These are phyloP conservation scores for Sylvilagus bachmani DNA, from an alignment of 2,113 vertebrate genomes.

Conservation along the genomic window DNA sequence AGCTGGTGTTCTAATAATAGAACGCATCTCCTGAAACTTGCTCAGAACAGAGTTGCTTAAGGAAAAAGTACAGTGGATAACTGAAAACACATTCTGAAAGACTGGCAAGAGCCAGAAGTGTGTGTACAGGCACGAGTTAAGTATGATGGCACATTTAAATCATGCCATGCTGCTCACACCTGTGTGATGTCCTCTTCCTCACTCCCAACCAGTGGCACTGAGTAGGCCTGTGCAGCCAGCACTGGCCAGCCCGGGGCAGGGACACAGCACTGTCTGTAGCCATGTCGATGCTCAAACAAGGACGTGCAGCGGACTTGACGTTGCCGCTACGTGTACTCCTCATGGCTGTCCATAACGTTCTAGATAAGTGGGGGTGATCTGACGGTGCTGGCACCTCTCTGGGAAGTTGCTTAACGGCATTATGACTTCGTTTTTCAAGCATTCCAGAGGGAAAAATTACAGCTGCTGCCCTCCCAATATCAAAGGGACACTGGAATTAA, in stretches of 20 bases:
- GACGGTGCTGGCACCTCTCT: neutral
- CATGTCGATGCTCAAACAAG: neutral
- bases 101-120: neutral
- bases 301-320: neutral
- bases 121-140: neutral
- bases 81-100: neutral
- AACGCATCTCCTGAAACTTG: neutral
- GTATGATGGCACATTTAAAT: neutral
- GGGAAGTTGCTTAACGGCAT: neutral
- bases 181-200: neutral
- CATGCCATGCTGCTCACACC: neutral
- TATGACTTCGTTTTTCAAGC: neutral
- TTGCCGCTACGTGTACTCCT: rapidly evolving
- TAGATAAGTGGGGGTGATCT: neutral
- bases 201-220: neutral
- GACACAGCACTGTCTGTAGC: neutral
- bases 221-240: neutral
- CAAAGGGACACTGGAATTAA: neutral
- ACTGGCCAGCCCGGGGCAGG: neutral
- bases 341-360: neutral
- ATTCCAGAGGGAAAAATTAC: neutral
- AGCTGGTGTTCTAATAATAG: neutral
- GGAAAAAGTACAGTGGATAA: neutral
- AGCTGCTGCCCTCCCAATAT: neutral
- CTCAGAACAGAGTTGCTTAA: neutral